Evolutionary conservation across 2,888 invertebrate species (phyloP).

Genomic region (Tachystola acroxantha): DNA sequence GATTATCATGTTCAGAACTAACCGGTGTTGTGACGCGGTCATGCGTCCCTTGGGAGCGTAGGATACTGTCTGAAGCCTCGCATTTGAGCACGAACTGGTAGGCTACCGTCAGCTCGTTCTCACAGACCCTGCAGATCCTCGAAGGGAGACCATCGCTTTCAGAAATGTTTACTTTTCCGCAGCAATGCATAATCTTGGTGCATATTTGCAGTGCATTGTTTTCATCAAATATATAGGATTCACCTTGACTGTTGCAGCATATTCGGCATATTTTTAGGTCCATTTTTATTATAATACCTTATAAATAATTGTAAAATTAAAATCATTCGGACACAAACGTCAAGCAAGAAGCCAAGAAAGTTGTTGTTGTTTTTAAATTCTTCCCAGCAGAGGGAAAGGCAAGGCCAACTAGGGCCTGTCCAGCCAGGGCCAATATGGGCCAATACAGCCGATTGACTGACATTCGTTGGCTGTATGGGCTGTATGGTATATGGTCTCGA

Average conservation of each 20-base stretch:
- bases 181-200: constrained; percentile 48
- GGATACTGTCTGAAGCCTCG: constrained; percentile 42
- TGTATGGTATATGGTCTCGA: too few species aligned
- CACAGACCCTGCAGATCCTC: constrained; percentile 40
- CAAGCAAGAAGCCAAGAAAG: too few species aligned
- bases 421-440: too few species aligned
- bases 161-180: constrained; percentile 34
- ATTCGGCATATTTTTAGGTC: constrained; percentile 41
- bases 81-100: constrained; percentile 50
- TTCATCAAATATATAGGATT: constrained; percentile 31
- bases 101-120: constrained; percentile 32
- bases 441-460: too few species aligned
- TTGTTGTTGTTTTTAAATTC: too few species aligned
- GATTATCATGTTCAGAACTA: constrained; percentile 9
- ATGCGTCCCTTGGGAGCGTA: too few species aligned
- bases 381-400: too few species aligned
- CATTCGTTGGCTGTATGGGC: too few species aligned
- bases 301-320: too few species aligned
- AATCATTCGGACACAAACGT: too few species aligned
- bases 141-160: constrained; percentile 47
- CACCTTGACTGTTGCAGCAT: constrained; percentile 41
- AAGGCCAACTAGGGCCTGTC: too few species aligned
- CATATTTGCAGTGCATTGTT: constrained; percentile 23
- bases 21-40: constrained; percentile 5
- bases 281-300: too few species aligned